Base-by-base conservation (phyloP, 2,797 vertebrate species). In the Aotus griseimembra region DNA sequence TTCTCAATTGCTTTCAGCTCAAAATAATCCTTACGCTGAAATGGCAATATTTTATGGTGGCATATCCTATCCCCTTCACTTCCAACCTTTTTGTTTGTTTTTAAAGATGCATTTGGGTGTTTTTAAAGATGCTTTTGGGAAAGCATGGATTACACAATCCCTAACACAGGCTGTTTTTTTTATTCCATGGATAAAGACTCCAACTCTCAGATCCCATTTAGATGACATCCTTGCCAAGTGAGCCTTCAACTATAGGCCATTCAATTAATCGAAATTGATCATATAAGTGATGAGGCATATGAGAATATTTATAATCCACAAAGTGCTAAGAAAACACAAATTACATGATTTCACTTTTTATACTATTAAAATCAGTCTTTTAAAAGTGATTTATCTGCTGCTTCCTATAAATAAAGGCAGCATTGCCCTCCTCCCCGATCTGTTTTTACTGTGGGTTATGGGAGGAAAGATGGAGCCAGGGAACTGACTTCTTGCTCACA, bases 281-380 rank as follows among this genome's bases (percentile, higher is more conserved):
- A 11, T 82, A 58, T 93, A 90, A 64, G 46, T 80, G 72, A 36
- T 52, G 79, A 90, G 44, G 22, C 50, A 75, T 46, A 76, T 81
- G 80, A 90, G 95, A 73, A 36, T 46, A 89, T 48, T 85, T 94
- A 95, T 90, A 30, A 79, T 52, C 33, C 79, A 80, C 41, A 70
- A 96, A 90, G 48, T 75, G 72, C 94, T 73, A 77, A 94, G 44
- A 9, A 79, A 73, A 93, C 64, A 92, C 75, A 58, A 92, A 87
- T 95, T n/a, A 50, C 70, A 81, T 92, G 61, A 52, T 88, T 93
- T 96, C 36, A 41, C 15, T 92, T 82, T 80, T 96, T 64, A 75
- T 77, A 83, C 84, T 89, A 86, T 57, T 89, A 77, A 96, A 93
- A 93, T 90, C 8, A 95, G 30, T 19, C 33, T 91, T 96, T 96